Evolutionary conservation across 2,888 invertebrate genomes (phyloP), one percentile per base, ranked within the genome.

Genomic region (Mythimna ferrago): DNA sequence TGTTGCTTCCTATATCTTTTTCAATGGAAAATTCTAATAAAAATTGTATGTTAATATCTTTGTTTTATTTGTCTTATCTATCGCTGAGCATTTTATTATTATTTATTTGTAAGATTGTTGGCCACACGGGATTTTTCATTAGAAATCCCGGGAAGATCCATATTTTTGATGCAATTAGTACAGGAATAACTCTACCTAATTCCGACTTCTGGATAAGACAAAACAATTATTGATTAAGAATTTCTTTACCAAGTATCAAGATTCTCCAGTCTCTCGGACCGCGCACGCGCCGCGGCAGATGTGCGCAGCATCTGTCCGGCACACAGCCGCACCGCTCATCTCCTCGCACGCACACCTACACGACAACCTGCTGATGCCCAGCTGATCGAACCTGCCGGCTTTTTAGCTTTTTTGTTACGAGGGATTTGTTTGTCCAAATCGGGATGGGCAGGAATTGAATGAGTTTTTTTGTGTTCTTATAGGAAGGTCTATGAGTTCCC

Each of bases 201-300:
- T 26, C 26, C 26, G 26, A 26, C 26, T 26, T 26, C 26, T 26
- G 26, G 26, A 26, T 26, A 26, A 26, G 26, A 26, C 32, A 16
- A 48, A 48, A 48, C 44, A 14, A 44, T 35, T 32, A 3, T 11
- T 35, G 0, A 35, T 4, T 4, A 61, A 57, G 32, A 26, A 53
- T 26, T 66, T 11, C 21, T 26, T 54, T 16, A 21, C 19, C n/a
- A 90, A 92, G 90, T 91, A 94, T 88, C 94, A 94, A 94, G 81
- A 89, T 21, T 53, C 2, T 54, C 21, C 16, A 32, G 2, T 78
- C 73, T 51, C 3, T 7, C 0, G 1, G 54, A 48, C 6, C 62
- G 89, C 89, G 94, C 94, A 92, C 93, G 93, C 91, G 92, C 91
- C 88, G 84, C 90, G 93, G 95, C 96, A 96, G 95, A 93, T 96